Conservation (phyloP, 2,797 vertebrate genomes). For the Meda fulgida region DNA sequence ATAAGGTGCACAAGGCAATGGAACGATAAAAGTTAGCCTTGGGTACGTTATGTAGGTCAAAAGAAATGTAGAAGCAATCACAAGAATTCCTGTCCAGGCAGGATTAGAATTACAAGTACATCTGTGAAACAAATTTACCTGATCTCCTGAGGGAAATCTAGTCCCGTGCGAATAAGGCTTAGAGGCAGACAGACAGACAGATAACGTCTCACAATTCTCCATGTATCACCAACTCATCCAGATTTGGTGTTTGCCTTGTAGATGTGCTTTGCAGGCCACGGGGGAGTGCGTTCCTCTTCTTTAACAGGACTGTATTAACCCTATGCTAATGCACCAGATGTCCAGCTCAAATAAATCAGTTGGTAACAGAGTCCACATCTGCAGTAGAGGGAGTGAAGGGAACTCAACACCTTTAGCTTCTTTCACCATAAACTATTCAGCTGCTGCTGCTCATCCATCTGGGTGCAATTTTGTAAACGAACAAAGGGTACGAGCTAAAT, state of each 20-base stretch:
- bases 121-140: slow-evolving; percentile 25
- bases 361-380: slow-evolving; percentile 70
- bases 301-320: slow-evolving; percentile 75
- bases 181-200: slow-evolving; percentile 68
- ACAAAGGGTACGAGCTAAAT: slow-evolving; percentile 59
- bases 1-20: not conserved
- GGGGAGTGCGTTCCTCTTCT: slow-evolving; percentile 70
- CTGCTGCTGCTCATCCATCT: slow-evolving; percentile 75
- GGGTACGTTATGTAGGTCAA: not conserved
- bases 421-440: slow-evolving; percentile 66
- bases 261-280: slow-evolving; percentile 67
- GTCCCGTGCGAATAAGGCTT: not conserved
- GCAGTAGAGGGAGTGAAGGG: slow-evolving; percentile 66
- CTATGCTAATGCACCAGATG: slow-evolving; percentile 78
- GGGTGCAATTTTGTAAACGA: slow-evolving; percentile 66
- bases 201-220: slow-evolving; percentile 52
- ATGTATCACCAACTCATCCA: slow-evolving; percentile 52
- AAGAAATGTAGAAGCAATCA: not conserved
- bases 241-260: slow-evolving; percentile 74
- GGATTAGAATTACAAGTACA: not conserved
- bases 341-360: slow-evolving; percentile 74
- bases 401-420: slow-evolving; percentile 66
- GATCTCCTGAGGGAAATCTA: slow-evolving; percentile 2
- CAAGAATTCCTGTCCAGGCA: not conserved
- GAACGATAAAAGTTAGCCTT: not conserved